Conservation (phyloP, 2,797 vertebrate genomes). For the Acanthis flammea region DNA sequence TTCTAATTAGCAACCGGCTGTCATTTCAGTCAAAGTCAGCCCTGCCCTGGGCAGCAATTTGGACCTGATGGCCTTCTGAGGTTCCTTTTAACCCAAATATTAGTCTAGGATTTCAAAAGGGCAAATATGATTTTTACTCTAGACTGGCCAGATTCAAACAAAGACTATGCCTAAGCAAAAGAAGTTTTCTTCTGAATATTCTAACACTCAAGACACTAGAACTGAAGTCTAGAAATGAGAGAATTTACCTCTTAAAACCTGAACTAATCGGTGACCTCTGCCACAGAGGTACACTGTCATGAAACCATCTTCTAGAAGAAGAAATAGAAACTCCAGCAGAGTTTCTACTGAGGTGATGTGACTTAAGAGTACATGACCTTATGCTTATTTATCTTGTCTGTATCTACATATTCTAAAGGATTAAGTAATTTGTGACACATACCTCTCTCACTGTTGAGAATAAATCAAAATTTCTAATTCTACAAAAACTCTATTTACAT, state of each 20-base stretch:
- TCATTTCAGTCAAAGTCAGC: background rate
- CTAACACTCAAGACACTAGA: background rate
- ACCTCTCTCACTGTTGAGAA: background rate
- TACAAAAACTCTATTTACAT: background rate
- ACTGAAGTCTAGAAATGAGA: background rate
- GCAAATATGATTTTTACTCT: background rate
- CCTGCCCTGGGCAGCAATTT: background rate
- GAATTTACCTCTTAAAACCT: background rate
- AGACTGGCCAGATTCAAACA: background rate
- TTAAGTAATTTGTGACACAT: background rate
- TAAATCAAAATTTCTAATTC: background rate
- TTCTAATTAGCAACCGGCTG: background rate
- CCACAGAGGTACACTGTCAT: background rate
- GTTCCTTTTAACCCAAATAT: background rate
- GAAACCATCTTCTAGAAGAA: background rate
- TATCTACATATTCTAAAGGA: background rate
- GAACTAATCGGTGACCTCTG: background rate
- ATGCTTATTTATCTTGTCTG: background rate
- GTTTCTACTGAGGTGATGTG: background rate
- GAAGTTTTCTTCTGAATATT: background rate
- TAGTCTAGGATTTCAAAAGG: fast-evolving
- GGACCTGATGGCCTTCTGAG: background rate
- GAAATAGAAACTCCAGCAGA: background rate
- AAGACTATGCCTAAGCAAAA: background rate
- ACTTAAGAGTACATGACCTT: background rate